These are phyloP conservation scores for Trogon melanurus DNA, from an alignment of 2,113 vertebrate species.

Conservation along the genomic window DNA sequence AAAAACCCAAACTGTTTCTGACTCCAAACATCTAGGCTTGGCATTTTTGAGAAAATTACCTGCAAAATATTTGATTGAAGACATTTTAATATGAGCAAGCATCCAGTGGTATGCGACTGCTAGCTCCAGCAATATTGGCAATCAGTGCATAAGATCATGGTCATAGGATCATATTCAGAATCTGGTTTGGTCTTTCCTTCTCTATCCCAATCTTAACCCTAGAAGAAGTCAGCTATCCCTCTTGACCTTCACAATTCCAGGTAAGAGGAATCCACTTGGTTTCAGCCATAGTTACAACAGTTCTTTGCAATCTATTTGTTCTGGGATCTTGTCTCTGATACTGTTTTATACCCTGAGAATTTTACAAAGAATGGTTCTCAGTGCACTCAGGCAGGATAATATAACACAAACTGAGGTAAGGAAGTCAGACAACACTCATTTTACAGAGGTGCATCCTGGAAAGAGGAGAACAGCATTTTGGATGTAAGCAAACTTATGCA, in stretches of 20 bases:
- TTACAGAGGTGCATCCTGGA: neutral
- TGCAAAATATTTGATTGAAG: neutral
- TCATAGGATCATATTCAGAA: neutral
- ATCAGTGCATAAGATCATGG: neutral
- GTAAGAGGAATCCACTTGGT: neutral
- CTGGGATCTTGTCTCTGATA: neutral
- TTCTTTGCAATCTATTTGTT: neutral
- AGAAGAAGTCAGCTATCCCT: neutral
- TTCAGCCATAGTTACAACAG: neutral
- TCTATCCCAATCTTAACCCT: neutral
- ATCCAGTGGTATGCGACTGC: fast-evolving
- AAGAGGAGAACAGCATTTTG: neutral
- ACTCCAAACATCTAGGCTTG: neutral
- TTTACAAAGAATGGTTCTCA: neutral
- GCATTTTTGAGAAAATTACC: neutral
- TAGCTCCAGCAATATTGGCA: fast-evolving
- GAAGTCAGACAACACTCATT: neutral
- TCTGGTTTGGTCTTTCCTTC: neutral
- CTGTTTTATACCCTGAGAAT: neutral
- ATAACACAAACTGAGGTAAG: neutral
- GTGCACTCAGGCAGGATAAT: neutral
- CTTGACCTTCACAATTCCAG: neutral
- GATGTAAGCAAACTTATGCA: neutral
- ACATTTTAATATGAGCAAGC: neutral
- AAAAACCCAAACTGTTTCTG: neutral